Evolutionary conservation across 23 tunicate genomes (phyloP).

Genomic region (Diplosoma virens): DNA sequence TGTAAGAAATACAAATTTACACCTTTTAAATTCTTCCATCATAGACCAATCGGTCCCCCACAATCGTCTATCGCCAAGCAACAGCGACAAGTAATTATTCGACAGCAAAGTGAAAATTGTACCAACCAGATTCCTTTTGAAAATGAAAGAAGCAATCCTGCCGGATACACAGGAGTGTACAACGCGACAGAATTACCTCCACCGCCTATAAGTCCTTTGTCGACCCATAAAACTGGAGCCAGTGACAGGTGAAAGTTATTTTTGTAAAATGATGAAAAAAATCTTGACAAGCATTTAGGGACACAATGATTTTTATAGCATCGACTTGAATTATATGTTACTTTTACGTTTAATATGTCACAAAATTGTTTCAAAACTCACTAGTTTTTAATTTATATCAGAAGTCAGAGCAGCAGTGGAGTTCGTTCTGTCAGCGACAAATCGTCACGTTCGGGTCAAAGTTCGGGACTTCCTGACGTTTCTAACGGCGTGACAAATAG

Average conservation of each 20-base stretch:
- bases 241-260: constrained; percentile 58
- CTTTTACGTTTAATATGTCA: too few relatives aligned
- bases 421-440: constrained; percentile 42
- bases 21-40: background rate
- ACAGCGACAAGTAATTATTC: constrained; percentile 20
- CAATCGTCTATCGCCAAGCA: constrained; percentile 10
- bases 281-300: too few relatives aligned
- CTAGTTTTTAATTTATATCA: background rate
- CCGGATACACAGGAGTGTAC: background rate
- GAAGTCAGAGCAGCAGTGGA: constrained; percentile 49
- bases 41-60: constrained; percentile 27
- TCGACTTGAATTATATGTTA: too few relatives aligned
- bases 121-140: constrained; percentile 2
- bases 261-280: too few relatives aligned
- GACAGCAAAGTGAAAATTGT: constrained; percentile 23
- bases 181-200: constrained; percentile 21
- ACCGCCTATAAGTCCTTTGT: constrained; percentile 74
- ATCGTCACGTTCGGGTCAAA: constrained; percentile 51
- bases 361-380: background rate
- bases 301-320: too few relatives aligned
- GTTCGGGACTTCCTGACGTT: constrained; percentile 43
- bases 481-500: constrained; percentile 19
- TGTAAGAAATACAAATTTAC: background rate
- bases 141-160: too few relatives aligned
- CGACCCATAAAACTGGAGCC: constrained; percentile 53